phyloP scores from a whole-genome alignment of 1,140 invertebrate species.

The Dryas iulia region DNA sequence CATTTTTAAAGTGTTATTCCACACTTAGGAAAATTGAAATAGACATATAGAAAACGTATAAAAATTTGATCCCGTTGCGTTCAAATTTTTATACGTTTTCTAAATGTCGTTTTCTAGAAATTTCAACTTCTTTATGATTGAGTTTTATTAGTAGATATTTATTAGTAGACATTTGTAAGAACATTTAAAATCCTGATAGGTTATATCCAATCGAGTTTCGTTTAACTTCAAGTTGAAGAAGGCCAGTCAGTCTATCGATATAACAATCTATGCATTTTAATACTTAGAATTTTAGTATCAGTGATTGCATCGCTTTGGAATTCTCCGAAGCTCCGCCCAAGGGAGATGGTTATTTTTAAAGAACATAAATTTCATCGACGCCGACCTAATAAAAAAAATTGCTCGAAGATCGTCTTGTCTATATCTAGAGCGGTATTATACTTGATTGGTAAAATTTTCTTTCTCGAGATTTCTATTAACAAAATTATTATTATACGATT shows the following conservation, averaged over 20 bases:
- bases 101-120: too few species aligned
- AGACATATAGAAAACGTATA: too few species aligned
- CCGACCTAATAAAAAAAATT: conserved; percentile 18
- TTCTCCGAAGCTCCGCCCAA: conserved; percentile 11
- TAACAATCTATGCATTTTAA: not conserved
- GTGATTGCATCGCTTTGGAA: conserved; percentile 13
- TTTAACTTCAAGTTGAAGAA: not conserved
- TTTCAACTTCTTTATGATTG: too few species aligned
- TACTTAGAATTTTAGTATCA: conserved; percentile 18
- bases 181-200: too few species aligned
- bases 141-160: too few species aligned
- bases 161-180: too few species aligned
- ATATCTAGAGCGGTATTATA: not conserved
- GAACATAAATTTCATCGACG: conserved; percentile 19
- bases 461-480: too few species aligned
- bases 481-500: too few species aligned
- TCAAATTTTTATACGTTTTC: too few species aligned
- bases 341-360: conserved; percentile 17
- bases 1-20: too few species aligned
- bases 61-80: too few species aligned
- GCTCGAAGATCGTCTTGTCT: conserved; percentile 1
- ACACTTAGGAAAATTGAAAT: too few species aligned
- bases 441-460: not conserved
- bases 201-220: not conserved
- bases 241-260: not conserved